Evolutionary conservation across 2,113 vertebrate genomes (phyloP), one percentile per base, ranked within the genome.

Genomic region (Malaclemys terrapin): DNA sequence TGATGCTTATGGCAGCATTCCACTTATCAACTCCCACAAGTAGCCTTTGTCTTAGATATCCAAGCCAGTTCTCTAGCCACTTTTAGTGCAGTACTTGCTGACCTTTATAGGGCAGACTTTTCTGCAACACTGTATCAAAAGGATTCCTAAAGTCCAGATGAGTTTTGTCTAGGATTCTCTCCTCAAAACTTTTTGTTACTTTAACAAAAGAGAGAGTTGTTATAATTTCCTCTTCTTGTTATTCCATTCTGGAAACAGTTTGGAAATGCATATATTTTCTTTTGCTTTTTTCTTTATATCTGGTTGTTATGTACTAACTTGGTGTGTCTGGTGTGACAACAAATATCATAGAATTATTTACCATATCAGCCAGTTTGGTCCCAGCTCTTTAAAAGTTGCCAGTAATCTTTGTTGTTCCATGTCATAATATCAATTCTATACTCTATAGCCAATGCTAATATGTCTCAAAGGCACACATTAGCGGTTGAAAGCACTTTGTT

Each of bases 101-200:
- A 93, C 96, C 95, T 94, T 97, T 98, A 79, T 79, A 90, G 88
- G 92, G 94, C 94, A 96, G 83, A 22, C 62, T 95, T 96, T 97
- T 96, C 80, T 96, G 93, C 95, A 98, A 92, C 91, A 93, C 86
- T 93, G 17, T 96, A 86, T 95, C 80, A 94, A 95, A 98, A 95
- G n/a, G 31, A 80, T 79, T 82, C 65, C 89, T 96, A 96, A 95
- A 93, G 96, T 97, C 96, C 82, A 91, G n/a, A 29, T 52, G 95
- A 94, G 69, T 95, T 95, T 96, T 94, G 82, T 80, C 91, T 92
- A 89, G 96, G 93, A 81, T 97, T 97, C 85, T 89, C 69, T 53
- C 88, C 79, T 93, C 92, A 91, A 97, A 94, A 84, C 50, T 95
- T 97, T 72, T 31, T 75, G 31, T 88, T 95, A 89, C 82, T 94